phyloP scores from a whole-genome alignment of 1,140 invertebrate species.

The Ips nitidus region DNA sequence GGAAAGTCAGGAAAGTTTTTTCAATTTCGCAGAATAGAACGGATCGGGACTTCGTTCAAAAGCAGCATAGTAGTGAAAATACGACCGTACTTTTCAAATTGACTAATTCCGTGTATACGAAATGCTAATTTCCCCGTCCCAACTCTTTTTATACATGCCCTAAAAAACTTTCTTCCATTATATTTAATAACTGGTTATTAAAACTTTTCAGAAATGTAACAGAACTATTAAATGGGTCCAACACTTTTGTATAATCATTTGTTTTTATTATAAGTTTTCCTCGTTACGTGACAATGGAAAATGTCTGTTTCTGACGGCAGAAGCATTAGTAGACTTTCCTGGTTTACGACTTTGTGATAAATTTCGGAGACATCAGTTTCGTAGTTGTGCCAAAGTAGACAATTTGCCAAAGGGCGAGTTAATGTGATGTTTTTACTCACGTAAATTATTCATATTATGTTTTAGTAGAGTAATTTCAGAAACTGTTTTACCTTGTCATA shows the following conservation, averaged over 20 bases:
- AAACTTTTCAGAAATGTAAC: conserved; percentile 25
- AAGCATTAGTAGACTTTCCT: conserved; percentile 17
- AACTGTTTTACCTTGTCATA: too few species aligned
- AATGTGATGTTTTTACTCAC: too few species aligned
- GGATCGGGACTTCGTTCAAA: background rate
- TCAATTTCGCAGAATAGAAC: background rate
- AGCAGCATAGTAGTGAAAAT: conserved; percentile 1
- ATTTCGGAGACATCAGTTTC: background rate
- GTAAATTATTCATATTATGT: too few species aligned
- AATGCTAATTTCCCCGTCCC: conserved; percentile 20
- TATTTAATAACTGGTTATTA: conserved; percentile 27
- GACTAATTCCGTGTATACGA: conserved; percentile 21
- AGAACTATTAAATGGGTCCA: conserved; percentile 27
- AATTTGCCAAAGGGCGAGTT: too few species aligned
- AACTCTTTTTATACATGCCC: conserved; percentile 20
- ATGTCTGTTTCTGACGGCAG: conserved; percentile 13
- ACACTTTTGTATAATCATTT: conserved; percentile 23
- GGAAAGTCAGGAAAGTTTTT: background rate
- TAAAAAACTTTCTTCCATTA: conserved; percentile 27
- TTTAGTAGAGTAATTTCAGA: too few species aligned
- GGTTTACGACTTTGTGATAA: conserved; percentile 8
- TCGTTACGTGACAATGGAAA: conserved; percentile 26
- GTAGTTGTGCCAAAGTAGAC: too few species aligned
- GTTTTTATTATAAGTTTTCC: conserved; percentile 27
- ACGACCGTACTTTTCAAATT: conserved; percentile 7